Percentiles rank a stretch among this genome's conserved stretches.
Evolutionary conservation across 92 coral and sea anemone species (phyloP).

Genomic region (Ricordea florida): DNA sequence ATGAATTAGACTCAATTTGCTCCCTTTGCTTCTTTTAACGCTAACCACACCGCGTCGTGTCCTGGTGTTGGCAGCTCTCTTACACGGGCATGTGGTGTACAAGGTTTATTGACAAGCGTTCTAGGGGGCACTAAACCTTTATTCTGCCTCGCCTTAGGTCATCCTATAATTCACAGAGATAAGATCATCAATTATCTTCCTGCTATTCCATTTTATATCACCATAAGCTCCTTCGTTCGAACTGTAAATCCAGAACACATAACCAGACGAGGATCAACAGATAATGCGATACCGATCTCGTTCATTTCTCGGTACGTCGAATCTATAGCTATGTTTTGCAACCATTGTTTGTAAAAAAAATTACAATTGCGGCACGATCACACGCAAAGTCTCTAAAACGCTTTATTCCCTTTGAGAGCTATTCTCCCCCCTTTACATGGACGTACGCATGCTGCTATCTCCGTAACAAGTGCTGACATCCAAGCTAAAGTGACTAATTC

Average conservation of each 20-base stretch:
- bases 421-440: background rate
- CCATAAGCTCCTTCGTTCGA: conserved; percentile 52
- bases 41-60: conserved; percentile 58
- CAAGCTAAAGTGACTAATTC: conserved; percentile 70
- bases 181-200: conserved; percentile 72
- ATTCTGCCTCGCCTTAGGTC: conserved; percentile 69
- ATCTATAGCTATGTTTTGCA: no score
- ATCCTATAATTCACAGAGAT: conserved; percentile 47
- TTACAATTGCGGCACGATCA: no score
- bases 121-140: conserved; percentile 79
- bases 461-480: conserved; percentile 59
- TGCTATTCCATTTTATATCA: conserved; percentile 54
- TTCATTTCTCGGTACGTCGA: background rate
- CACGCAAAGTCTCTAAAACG: no score
- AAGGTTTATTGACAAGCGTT: conserved; percentile 66
- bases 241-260: conserved; percentile 26
- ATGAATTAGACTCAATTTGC: conserved; percentile 53
- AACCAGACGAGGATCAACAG: conserved; percentile 39
- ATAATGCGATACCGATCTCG: conserved; percentile 38
- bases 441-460: background rate
- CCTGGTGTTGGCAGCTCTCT: conserved; percentile 60
- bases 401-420: no score
- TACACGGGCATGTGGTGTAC: conserved; percentile 72
- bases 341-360: no score
- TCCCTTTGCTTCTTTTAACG: conserved; percentile 66